These are phyloP conservation scores for Eumaeus atala DNA, from an alignment of 1,140 invertebrate species.

Conservation along the genomic window DNA sequence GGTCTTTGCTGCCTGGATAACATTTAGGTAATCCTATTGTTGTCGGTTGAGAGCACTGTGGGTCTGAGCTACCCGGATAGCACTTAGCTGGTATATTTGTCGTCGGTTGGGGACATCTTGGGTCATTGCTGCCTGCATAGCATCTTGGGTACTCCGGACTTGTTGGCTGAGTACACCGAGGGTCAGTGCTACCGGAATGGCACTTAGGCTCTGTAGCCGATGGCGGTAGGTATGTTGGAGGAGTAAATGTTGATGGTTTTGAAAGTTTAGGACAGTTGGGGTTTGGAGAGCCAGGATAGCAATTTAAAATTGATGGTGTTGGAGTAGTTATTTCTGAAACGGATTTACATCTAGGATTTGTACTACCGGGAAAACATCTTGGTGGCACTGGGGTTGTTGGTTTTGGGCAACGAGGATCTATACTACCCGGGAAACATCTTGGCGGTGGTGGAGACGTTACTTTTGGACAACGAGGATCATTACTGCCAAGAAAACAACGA, in stretches of 20 bases:
- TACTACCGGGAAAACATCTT: conserved; percentile 50
- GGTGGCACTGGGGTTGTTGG: conserved; percentile 26
- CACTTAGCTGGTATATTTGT: neutral
- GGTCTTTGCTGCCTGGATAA: conserved; percentile 41
- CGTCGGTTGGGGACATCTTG: conserved; percentile 32
- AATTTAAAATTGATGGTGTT: too few species aligned
- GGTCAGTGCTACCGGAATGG: conserved; percentile 43
- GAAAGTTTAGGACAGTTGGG: neutral
- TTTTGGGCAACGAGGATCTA: conserved; percentile 39
- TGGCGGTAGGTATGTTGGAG: conserved; percentile 32
- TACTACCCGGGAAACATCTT: conserved; percentile 52
- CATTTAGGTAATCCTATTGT: conserved; percentile 22
- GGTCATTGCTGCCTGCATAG: conserved; percentile 50
- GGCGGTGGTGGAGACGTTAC: conserved; percentile 30
- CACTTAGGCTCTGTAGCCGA: conserved; percentile 33
- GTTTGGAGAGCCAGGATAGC: too few species aligned
- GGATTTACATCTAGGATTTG: conserved; percentile 48
- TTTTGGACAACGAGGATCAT: conserved; percentile 50
- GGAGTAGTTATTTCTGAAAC: conserved; percentile 19
- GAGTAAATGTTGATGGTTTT: conserved; percentile 22
- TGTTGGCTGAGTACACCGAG: conserved; percentile 21
- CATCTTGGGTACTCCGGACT: conserved; percentile 36
- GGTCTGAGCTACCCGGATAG: too few species aligned
- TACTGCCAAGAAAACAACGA: conserved; percentile 38
- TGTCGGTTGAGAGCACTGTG: neutral